Base-by-base conservation (phyloP, 2,113 vertebrate genomes). In the Dipodomys ordii region DNA sequence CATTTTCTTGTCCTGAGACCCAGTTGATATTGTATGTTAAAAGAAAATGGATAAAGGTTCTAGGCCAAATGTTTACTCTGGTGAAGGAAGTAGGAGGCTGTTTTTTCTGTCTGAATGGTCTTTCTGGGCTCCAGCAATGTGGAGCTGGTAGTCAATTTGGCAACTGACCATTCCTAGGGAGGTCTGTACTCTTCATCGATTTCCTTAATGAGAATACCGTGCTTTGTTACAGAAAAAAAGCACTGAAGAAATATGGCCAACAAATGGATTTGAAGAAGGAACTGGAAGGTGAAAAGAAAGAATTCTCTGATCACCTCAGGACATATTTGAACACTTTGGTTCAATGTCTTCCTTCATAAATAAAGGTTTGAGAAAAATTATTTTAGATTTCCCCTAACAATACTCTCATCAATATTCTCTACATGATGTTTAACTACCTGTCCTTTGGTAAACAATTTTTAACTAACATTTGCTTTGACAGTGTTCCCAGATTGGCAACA, bases 401-500 rank as follows among this genome's bases (percentile, higher is more conserved):
- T 94, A 77, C 85, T 92, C 81, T 94, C 96, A 97, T 93, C 39
- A 39, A 39, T 39, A 39, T 5, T 39, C 95, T 94, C 83, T 85
- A 82, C 77, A 81, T 93, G 91, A 74, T 95, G 72, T 98, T 97
- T 98, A 96, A 97, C 96, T 97, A 86, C 94, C 94, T 98, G 94
- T 93, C 96, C 97, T 96, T 97, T 94, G 96, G 96, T 97, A 98
- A 98, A 97, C 92, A 97, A 87, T 92, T 97, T 88, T 93, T 96
- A 89, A 97, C 92, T 96, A 97, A 97, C 96, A 95, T 97, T 98
- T 97, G 91, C 94, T 98, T 98, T 98, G 97, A 97, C 96, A 82
- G 53, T 53, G 82, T 97, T 98, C 97, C 97, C 93, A 83, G 94
- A 90, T 85, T 94, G 90, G 90, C 94, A 96, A 93, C 74, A 72